Conservation (phyloP, 2,888 invertebrate genomes). For the Papilio protenor region DNA sequence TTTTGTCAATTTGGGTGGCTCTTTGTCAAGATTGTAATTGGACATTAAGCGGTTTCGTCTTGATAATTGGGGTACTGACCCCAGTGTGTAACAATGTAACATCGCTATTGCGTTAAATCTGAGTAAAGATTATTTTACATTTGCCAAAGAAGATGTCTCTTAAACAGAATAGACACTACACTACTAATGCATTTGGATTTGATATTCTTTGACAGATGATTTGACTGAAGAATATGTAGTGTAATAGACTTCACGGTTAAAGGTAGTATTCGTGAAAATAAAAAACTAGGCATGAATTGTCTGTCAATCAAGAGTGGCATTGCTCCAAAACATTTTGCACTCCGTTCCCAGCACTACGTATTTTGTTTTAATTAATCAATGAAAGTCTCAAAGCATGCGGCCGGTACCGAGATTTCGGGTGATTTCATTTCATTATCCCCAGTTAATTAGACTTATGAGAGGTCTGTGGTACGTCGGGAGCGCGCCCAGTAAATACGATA, state of each 20-base stretch:
- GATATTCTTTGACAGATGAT: not conserved
- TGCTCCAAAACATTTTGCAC: not conserved
- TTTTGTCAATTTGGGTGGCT: slow-evolving; percentile 37
- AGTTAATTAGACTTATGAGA: slow-evolving; percentile 40
- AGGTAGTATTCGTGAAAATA: not conserved
- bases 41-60: slow-evolving; percentile 36
- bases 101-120: slow-evolving; percentile 1
- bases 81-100: slow-evolving; percentile 26
- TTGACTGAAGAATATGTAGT: not conserved
- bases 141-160: not conserved
- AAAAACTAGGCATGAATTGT: not conserved
- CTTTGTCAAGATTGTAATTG: slow-evolving; percentile 38
- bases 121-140: not conserved
- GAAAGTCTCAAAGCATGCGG: not conserved
- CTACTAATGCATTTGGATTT: not conserved
- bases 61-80: slow-evolving; percentile 38
- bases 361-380: slow-evolving; percentile 14
- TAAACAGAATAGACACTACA: not conserved
- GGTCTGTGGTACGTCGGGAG: slow-evolving; percentile 43
- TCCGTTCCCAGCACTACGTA: slow-evolving; percentile 2
- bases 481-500: slow-evolving; percentile 62
- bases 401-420: slow-evolving; percentile 7
- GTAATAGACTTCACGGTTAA: not conserved
- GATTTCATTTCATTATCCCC: slow-evolving; percentile 25
- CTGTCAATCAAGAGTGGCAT: not conserved